Evolutionary conservation across 1,140 invertebrate genomes (phyloP).

Genomic region (Drosophila neocordata): DNA sequence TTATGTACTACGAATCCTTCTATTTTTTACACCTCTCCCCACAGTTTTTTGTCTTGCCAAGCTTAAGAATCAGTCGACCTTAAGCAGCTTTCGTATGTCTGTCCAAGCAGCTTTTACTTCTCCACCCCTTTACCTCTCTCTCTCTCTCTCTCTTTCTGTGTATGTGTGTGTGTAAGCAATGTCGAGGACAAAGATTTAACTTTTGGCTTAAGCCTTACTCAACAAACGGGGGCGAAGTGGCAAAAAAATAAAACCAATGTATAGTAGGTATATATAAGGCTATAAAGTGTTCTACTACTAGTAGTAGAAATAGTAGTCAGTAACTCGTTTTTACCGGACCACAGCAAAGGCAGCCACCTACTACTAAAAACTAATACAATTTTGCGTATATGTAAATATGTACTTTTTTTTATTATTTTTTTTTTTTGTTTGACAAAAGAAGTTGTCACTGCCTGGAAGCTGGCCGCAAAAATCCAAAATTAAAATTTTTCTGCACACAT

Average conservation of each 20-base stretch:
- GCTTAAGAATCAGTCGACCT: conserved; percentile 45
- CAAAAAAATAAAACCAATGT: conserved; percentile 35
- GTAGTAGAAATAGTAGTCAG: not conserved
- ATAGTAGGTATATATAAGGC: too few relatives aligned
- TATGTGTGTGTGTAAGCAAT: conserved; percentile 26
- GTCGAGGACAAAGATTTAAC: conserved; percentile 58
- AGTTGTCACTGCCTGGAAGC: conserved; percentile 62
- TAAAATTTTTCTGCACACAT: conserved; percentile 59
- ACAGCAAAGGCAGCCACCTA: conserved; percentile 25
- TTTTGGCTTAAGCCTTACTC: conserved; percentile 29
- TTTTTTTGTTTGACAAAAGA: conserved; percentile 57
- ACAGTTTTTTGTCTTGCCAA: conserved; percentile 13
- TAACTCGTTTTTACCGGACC: conserved; percentile 9
- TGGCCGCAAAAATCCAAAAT: conserved; percentile 66
- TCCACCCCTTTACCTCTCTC: not conserved
- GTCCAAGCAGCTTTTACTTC: not conserved
- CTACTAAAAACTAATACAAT: conserved; percentile 57
- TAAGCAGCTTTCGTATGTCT: conserved; percentile 56
- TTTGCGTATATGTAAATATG: conserved; percentile 67
- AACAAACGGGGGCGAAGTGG: conserved; percentile 38
- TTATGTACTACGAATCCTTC: not conserved
- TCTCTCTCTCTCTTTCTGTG: not conserved
- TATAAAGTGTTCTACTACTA: not conserved
- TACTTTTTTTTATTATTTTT: too few relatives aligned
- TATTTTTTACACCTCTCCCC: conserved; percentile 45